Evolutionary conservation across 2,113 vertebrate species (phyloP).

Genomic region (Epinephelus fuscoguttatus): DNA sequence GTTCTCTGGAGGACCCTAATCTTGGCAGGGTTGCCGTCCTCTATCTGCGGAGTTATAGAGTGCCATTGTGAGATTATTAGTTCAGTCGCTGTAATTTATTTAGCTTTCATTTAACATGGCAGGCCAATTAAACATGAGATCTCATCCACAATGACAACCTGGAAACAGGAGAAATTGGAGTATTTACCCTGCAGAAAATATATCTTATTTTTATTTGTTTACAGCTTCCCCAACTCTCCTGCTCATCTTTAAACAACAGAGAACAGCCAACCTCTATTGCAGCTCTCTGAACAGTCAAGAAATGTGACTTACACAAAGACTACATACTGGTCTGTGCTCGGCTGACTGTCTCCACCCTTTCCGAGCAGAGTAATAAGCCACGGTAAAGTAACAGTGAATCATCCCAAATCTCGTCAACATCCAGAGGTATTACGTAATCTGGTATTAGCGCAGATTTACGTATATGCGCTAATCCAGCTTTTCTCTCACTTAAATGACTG

Average conservation of each 20-base stretch:
- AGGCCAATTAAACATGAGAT: neutral
- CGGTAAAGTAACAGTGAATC: conserved; percentile 34
- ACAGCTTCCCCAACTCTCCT: neutral
- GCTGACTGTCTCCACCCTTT: conserved; percentile 12
- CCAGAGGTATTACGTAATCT: conserved; percentile 30
- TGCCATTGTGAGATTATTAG: neutral
- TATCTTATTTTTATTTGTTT: neutral
- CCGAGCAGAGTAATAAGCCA: conserved; percentile 33
- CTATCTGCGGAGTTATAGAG: neutral
- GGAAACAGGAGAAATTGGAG: neutral
- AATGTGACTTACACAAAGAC: neutral
- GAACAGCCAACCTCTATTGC: neutral
- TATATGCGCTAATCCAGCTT: conserved; percentile 52
- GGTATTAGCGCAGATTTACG: conserved; percentile 44
- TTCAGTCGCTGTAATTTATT: neutral
- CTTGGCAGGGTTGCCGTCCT: neutral
- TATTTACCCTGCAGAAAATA: neutral
- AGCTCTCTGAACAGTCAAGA: neutral
- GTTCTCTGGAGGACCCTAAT: conserved; percentile 15
- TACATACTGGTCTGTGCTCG: neutral
- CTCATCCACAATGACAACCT: neutral
- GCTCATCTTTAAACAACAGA: neutral
- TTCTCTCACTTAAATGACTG: conserved; percentile 32
- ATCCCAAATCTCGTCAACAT: conserved; percentile 47
- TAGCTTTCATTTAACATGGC: neutral